These are phyloP conservation scores for Polypterus bichir DNA, from an alignment of 2,113 vertebrate species.

Conservation along the genomic window DNA sequence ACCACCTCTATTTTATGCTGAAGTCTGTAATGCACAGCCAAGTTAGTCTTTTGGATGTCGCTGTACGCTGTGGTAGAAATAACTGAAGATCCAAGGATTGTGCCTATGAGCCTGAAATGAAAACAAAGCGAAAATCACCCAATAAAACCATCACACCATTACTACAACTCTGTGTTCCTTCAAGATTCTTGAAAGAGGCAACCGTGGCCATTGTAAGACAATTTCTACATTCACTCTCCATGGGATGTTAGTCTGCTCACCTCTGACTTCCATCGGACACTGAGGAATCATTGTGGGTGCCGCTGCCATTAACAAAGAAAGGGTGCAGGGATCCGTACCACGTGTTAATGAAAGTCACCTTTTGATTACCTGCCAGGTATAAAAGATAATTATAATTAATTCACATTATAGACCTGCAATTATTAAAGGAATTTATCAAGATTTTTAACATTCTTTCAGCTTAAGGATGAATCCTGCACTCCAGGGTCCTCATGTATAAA, in stretches of 20 bases:
- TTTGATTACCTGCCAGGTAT: slow-evolving; percentile 48
- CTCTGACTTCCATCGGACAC: slow-evolving; percentile 43
- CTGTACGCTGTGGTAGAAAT: slow-evolving; percentile 63
- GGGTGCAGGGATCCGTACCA: slow-evolving; percentile 69
- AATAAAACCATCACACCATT: no score
- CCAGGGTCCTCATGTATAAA: no score
- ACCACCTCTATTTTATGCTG: slow-evolving; percentile 53
- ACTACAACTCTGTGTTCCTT: no score
- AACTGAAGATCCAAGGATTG: slow-evolving; percentile 61
- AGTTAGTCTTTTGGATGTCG: slow-evolving; percentile 48
- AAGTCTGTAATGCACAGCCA: slow-evolving; percentile 58
- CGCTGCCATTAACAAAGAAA: slow-evolving; percentile 28
- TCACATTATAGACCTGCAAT: no score
- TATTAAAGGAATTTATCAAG: no score
- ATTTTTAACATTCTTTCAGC: no score
- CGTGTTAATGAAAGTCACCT: slow-evolving; percentile 51
- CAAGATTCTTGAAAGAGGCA: background rate
- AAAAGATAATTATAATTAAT: slow-evolving; percentile 2
- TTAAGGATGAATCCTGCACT: no score
- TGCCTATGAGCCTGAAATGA: slow-evolving; percentile 47
- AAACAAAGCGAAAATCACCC: slow-evolving; percentile 4
- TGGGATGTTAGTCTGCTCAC: slow-evolving; percentile 33
- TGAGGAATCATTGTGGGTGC: slow-evolving; percentile 28
- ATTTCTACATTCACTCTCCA: background rate
- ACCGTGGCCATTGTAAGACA: background rate